Conservation (phyloP, 2,113 vertebrate genomes). For the Marmota flaviventris region DNA sequence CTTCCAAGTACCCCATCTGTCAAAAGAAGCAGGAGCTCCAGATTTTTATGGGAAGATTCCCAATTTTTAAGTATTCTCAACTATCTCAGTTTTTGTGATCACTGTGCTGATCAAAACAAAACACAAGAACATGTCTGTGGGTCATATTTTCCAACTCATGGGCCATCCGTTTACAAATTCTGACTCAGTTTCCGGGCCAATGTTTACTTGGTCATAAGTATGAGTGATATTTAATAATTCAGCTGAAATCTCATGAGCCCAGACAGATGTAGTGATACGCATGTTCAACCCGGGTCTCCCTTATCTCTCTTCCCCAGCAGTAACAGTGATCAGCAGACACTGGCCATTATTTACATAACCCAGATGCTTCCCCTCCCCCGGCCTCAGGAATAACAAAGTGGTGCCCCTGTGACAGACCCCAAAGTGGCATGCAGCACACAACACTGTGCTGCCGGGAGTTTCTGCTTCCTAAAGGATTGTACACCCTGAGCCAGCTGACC, state of each 20-base stretch:
- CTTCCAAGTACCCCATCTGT: neutral
- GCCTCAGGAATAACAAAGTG: neutral
- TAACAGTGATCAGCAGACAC: neutral
- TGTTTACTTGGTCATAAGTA: neutral
- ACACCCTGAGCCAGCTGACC: rapidly evolving
- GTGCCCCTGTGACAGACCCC: neutral
- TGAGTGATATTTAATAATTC: neutral
- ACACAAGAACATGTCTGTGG: neutral
- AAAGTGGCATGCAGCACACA: neutral
- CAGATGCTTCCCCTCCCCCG: neutral
- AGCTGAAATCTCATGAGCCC: neutral
- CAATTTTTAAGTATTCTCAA: neutral
- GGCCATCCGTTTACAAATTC: neutral
- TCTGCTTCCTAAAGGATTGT: neutral
- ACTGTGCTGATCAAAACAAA: neutral
- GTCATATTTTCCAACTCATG: neutral
- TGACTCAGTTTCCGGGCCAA: neutral
- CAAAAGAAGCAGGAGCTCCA: neutral
- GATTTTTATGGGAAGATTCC: neutral
- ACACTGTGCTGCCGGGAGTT: rapidly evolving
- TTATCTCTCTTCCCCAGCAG: neutral
- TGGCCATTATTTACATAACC: neutral
- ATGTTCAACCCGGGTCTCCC: neutral
- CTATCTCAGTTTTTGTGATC: neutral
- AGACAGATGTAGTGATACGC: rapidly evolving